Conservation (phyloP, 2,888 invertebrate species). For the Macroteleia sp. region DNA sequence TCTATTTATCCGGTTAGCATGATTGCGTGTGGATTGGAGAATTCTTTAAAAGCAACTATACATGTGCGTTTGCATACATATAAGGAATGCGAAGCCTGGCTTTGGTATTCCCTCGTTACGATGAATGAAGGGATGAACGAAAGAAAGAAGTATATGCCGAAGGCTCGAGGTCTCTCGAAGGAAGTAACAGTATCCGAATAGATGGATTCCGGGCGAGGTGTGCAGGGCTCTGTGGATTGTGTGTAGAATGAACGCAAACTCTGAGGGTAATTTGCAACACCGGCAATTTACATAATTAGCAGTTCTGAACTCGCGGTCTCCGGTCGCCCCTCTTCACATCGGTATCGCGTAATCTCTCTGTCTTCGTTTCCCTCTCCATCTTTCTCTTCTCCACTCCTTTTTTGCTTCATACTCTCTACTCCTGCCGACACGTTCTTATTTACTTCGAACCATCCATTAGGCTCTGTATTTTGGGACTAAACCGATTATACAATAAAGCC, state of each 20-base stretch:
- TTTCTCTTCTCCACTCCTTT: constrained; percentile 43
- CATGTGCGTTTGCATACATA: constrained; percentile 58
- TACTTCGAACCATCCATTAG: constrained; percentile 57
- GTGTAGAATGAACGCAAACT: constrained; percentile 84
- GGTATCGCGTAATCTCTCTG: constrained; percentile 51
- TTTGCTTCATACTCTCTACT: constrained; percentile 51
- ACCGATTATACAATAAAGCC: constrained; percentile 54
- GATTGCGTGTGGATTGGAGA: constrained; percentile 65
- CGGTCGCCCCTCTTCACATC: constrained; percentile 69
- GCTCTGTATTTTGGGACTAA: constrained; percentile 59
- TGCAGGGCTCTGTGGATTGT: constrained; percentile 80
- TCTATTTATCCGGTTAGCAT: constrained; percentile 67
- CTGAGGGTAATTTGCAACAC: constrained; percentile 84
- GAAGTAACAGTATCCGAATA: constrained; percentile 78
- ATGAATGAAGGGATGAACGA: constrained; percentile 67
- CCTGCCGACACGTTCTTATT: constrained; percentile 64
- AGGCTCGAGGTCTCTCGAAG: constrained; percentile 70
- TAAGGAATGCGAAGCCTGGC: constrained; percentile 56
- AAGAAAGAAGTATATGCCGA: constrained; percentile 64
- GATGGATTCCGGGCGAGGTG: constrained; percentile 80
- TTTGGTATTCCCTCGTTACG: constrained; percentile 68
- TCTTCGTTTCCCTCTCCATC: constrained; percentile 45
- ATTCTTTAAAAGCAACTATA: constrained; percentile 51
- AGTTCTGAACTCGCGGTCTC: constrained; percentile 81
- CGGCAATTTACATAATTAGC: constrained; percentile 84